Evolutionary conservation across 2,113 vertebrate genomes (phyloP), one percentile per base, ranked within the genome.

Genomic region (Calypte anna): DNA sequence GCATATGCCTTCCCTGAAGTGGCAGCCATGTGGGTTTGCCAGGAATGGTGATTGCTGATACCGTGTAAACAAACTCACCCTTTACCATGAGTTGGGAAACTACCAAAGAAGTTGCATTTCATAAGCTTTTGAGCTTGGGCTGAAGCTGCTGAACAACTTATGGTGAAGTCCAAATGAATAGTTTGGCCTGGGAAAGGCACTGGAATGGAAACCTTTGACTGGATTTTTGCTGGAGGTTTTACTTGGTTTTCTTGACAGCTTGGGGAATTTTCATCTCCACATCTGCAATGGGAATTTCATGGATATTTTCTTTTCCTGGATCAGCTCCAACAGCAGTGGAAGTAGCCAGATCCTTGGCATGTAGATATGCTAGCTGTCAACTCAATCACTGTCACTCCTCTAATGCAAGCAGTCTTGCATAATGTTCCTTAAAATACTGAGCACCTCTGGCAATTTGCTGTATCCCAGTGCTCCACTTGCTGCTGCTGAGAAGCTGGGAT

Each of bases 381-480:
- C 46, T 82, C 72, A 33, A 2, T 93, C 79, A n/a, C 59, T 90
- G 79, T 80, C 82, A 20, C 48, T 88, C 18, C 38, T 76, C 43
- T 91, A 66, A 66, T 55, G 62, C 51, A 58, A 46, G n/a, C 23
- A 44, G 36, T 28, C 73, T 82, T 93, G 84, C 43, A 30, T 76
- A 53, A 91, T 40, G 51, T 69, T 70, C 89, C 58, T 91, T 63
- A 57, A 91, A 92, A 62, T 28, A 53, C 0, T 8, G 66, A 48
- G 38, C 22, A 78, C 62, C 40, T 68, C 58, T 94, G 69, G 80
- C 68, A 50, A 14, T 72, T 61, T 82, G 66, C 43, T 86, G 31
- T 36, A 33, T 70, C 13, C 61, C 38, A 22, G 1, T 5, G 62
- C 46, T 82, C 36, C 4, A 0, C 21, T 77, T 0, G 0, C 43